Percentiles rank a stretch among this genome's conserved stretches.
These are phyloP conservation scores for Deroplatys truncata DNA, from an alignment of 2,888 invertebrate genomes.

Conservation along the genomic window DNA sequence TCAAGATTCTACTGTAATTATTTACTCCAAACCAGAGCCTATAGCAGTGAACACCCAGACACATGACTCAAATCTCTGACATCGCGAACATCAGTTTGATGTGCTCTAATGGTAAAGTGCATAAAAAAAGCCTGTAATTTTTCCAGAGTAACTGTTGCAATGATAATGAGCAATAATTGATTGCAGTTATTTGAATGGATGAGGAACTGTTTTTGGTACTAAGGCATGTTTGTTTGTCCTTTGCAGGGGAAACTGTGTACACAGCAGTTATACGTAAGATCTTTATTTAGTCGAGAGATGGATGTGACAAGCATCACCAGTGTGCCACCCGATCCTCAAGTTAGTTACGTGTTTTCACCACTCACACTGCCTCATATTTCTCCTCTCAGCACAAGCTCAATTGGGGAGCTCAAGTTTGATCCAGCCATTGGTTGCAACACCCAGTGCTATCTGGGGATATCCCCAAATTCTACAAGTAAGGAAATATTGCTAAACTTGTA, in stretches of 20 bases:
- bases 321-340: constrained; percentile 58
- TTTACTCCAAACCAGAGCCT: too few relatives aligned
- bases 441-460: constrained; percentile 73
- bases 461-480: constrained; percentile 59
- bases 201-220: too few relatives aligned
- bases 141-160: too few relatives aligned
- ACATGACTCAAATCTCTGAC: too few relatives aligned
- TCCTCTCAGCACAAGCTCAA: constrained; percentile 47
- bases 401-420: constrained; percentile 64
- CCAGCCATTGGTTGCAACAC: constrained; percentile 67
- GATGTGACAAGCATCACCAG: constrained; percentile 61
- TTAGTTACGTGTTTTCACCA: constrained; percentile 48
- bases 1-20: too few relatives aligned
- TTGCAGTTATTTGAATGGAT: too few relatives aligned
- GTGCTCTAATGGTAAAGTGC: too few relatives aligned
- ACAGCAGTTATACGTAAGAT: constrained; percentile 73
- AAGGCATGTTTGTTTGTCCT: neutral
- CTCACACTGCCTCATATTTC: constrained; percentile 45
- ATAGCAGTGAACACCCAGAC: too few relatives aligned
- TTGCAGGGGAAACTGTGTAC: constrained; percentile 71
- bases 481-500: too few relatives aligned
- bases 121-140: too few relatives aligned
- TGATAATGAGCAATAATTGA: too few relatives aligned
- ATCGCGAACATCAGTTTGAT: too few relatives aligned
- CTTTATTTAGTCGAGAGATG: constrained; percentile 77